These are phyloP conservation scores for Dascyllus trimaculatus DNA, from an alignment of 2,113 vertebrate species.

Conservation along the genomic window DNA sequence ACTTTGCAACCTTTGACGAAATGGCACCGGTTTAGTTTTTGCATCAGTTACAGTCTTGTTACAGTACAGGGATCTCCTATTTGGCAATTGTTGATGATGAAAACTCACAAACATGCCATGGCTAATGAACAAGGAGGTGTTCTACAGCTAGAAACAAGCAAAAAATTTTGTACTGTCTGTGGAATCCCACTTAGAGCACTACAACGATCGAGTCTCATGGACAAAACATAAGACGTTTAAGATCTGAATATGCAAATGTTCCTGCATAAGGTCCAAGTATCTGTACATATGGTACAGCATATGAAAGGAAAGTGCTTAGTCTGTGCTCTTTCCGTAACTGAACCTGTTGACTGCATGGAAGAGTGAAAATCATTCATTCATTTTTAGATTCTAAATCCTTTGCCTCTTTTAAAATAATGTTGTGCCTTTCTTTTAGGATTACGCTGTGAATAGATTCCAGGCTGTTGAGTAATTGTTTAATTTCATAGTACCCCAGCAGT, in stretches of 20 bases:
- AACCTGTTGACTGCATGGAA: slow-evolving; percentile 26
- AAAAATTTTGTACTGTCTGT: background rate
- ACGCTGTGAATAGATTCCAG: slow-evolving; percentile 45
- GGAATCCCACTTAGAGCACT: too few species aligned
- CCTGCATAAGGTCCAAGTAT: background rate
- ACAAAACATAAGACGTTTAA: too few species aligned
- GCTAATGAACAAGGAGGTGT: background rate
- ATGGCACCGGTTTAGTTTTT: too few species aligned
- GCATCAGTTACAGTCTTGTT: too few species aligned
- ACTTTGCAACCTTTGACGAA: too few species aligned
- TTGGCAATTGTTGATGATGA: too few species aligned
- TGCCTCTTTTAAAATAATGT: slow-evolving; percentile 31
- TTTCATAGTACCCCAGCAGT: slow-evolving; percentile 50
- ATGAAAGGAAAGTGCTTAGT: slow-evolving; percentile 6
- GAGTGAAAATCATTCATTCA: slow-evolving; percentile 13
- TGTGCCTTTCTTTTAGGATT: slow-evolving; percentile 48
- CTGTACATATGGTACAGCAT: background rate
- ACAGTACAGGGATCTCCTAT: too few species aligned
- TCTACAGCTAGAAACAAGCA: background rate
- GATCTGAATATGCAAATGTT: background rate
- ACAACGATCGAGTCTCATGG: too few species aligned
- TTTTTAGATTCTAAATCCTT: slow-evolving; percentile 66
- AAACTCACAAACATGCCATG: background rate
- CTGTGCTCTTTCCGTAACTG: background rate
- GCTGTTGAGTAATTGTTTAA: slow-evolving; percentile 58